phyloP scores from a whole-genome alignment of 2,113 vertebrate species.

The Osmerus eperlanus region DNA sequence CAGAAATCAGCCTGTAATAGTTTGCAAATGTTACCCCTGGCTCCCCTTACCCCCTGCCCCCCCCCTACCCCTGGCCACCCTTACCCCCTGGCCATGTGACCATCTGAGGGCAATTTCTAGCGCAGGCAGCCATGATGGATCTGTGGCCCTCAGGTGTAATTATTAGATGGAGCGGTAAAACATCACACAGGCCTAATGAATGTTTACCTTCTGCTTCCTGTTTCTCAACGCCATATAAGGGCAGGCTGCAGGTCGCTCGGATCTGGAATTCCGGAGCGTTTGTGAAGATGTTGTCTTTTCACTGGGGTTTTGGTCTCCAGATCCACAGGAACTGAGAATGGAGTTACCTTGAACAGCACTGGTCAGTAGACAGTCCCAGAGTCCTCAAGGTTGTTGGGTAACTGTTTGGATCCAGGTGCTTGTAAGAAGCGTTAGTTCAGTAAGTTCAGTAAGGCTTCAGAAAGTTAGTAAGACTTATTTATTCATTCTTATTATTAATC shows the following conservation, averaged over 20 bases:
- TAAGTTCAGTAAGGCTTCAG: too few relatives aligned
- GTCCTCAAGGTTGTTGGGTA: neutral
- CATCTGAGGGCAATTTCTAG: conserved; percentile 80
- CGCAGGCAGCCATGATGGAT: conserved; percentile 71
- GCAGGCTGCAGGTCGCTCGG: conserved; percentile 33
- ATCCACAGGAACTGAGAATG: too few relatives aligned
- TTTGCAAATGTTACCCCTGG: conserved; percentile 66
- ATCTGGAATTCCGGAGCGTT: too few relatives aligned
- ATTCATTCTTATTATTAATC: too few relatives aligned
- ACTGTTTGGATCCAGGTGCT: too few relatives aligned
- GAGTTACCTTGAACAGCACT: conserved; percentile 44
- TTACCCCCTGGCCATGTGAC: conserved; percentile 45
- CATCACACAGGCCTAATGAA: conserved; percentile 74
- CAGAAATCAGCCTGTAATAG: conserved; percentile 62
- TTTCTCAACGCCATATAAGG: conserved; percentile 56
- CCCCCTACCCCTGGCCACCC: too few relatives aligned
- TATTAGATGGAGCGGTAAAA: conserved; percentile 76
- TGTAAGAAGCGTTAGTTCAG: too few relatives aligned
- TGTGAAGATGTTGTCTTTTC: too few relatives aligned
- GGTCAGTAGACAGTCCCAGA: neutral
- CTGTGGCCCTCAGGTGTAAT: conserved; percentile 79
- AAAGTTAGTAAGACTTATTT: too few relatives aligned
- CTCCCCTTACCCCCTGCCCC: too few relatives aligned
- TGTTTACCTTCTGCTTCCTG: conserved; percentile 65
- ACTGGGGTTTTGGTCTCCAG: too few relatives aligned